Percentiles rank a stretch among this genome's conserved stretches.
phyloP scores from a whole-genome alignment of 2,113 vertebrate species.

The Eupsittula cactorum region DNA sequence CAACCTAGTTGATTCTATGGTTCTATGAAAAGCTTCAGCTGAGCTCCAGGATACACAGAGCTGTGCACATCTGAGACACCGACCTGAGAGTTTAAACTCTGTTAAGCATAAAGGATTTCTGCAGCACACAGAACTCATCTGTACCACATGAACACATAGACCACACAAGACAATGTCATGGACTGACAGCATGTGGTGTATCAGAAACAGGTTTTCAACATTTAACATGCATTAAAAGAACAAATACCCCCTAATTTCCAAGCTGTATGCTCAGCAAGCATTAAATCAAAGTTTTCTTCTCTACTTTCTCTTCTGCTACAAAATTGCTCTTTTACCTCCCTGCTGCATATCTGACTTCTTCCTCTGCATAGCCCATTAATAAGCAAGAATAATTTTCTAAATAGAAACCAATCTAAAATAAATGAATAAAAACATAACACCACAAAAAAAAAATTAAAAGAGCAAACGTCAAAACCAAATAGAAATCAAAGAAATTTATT shows the following conservation, averaged over 20 bases:
- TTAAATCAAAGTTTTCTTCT: neutral
- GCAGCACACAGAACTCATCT: neutral
- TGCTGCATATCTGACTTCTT: neutral
- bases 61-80: neutral
- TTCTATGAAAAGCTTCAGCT: neutral
- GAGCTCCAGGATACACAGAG: neutral
- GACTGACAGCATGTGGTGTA: neutral
- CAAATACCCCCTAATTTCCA: neutral
- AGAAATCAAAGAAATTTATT: no score
- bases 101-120: fast-evolving
- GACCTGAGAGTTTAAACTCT: neutral
- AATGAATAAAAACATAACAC: slow-evolving; percentile 41
- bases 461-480: slow-evolving; percentile 77
- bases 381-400: neutral
- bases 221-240: neutral
- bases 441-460: slow-evolving; percentile 12
- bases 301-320: neutral
- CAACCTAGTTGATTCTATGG: no score
- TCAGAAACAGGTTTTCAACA: neutral
- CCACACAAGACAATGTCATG: neutral
- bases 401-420: neutral
- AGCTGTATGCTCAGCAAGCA: neutral
- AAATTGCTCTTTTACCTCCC: neutral
- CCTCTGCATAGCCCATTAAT: neutral
- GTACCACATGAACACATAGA: fast-evolving